Conservation (phyloP, 2,797 vertebrate species). For the Microctenopoma lineatum region DNA sequence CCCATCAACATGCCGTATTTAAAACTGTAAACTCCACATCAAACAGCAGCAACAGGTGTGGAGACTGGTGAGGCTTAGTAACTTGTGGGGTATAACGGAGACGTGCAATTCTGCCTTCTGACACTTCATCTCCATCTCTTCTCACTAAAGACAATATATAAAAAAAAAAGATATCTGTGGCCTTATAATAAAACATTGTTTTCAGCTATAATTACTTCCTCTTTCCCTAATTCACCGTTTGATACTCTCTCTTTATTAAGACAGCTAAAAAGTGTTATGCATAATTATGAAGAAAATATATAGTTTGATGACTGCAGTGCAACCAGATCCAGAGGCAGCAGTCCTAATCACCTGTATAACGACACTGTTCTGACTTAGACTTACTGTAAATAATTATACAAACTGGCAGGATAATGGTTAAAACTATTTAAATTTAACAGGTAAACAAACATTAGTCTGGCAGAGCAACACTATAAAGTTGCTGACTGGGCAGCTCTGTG, state of each 20-base stretch:
- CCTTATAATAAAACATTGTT: neutral
- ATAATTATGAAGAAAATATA: neutral
- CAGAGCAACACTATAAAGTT: slow-evolving; percentile 15
- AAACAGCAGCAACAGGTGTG: too few species aligned
- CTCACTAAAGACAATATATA: neutral
- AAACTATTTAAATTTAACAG: neutral
- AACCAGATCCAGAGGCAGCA: neutral
- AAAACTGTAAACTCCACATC: too few species aligned
- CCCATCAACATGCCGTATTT: too few species aligned
- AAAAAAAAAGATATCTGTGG: neutral
- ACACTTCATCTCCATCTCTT: neutral
- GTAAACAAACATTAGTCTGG: slow-evolving; percentile 6
- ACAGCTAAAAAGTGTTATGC: neutral
- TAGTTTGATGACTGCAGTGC: neutral
- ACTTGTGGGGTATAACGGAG: too few species aligned
- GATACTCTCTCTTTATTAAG: neutral
- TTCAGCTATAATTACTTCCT: neutral
- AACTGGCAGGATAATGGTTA: neutral
- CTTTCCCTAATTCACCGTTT: neutral
- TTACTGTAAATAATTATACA: neutral
- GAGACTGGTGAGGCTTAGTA: too few species aligned
- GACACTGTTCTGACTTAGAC: neutral
- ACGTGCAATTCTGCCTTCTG: neutral
- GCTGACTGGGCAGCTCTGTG: slow-evolving; percentile 31
- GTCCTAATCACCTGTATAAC: neutral